Conservation (phyloP, 2,888 invertebrate genomes). For the Erpobdella octoculata region DNA sequence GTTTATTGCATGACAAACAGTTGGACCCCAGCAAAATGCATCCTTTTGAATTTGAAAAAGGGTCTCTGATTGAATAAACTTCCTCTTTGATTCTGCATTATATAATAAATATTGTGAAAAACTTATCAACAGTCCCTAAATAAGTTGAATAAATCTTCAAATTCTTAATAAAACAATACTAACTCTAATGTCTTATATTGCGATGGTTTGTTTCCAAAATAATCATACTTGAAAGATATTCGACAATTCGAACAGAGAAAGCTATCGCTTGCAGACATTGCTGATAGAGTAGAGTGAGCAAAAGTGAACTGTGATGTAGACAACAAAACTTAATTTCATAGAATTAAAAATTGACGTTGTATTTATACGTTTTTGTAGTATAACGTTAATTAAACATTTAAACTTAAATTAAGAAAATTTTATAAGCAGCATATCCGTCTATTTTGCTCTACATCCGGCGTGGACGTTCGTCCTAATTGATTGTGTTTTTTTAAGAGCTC, state of each 20-base stretch:
- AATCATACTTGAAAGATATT: conserved; percentile 24
- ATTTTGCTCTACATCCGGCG: too few species aligned
- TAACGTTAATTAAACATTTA: too few species aligned
- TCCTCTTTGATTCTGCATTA: conserved; percentile 13
- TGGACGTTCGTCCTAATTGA: too few species aligned
- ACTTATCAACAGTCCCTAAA: background rate
- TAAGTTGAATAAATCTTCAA: too few species aligned
- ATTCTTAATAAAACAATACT: background rate
- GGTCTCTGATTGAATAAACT: conserved; percentile 14
- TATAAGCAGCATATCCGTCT: too few species aligned
- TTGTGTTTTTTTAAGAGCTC: too few species aligned
- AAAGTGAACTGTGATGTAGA: too few species aligned
- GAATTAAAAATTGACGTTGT: too few species aligned
- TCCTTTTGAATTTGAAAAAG: conserved; percentile 14
- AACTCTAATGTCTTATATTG: conserved; percentile 15
- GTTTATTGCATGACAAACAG: background rate
- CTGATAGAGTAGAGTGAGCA: too few species aligned
- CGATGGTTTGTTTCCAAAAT: conserved; percentile 18
- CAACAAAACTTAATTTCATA: too few species aligned
- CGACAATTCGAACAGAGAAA: conserved; percentile 14
- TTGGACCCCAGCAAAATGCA: conserved; percentile 16
- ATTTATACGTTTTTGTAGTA: too few species aligned
- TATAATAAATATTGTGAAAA: background rate
- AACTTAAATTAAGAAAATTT: too few species aligned
- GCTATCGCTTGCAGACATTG: background rate